Conservation (phyloP, 2,888 invertebrate genomes). For the Ectropis crepuscularia region DNA sequence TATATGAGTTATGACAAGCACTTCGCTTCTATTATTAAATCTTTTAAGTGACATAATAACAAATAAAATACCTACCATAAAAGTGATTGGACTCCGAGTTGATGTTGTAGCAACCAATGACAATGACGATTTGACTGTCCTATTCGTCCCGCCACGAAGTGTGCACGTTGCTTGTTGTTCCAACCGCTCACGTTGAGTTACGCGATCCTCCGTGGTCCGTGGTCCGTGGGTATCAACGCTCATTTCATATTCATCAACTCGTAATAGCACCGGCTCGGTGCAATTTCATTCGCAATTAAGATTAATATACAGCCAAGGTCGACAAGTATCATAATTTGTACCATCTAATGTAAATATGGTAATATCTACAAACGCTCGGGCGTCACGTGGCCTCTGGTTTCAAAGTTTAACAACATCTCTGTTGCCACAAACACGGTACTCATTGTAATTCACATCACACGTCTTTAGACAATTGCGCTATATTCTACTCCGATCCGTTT, state of each 20-base stretch:
- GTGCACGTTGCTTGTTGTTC: slow-evolving; percentile 26
- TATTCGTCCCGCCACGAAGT: slow-evolving; percentile 41
- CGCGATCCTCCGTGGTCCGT: slow-evolving; percentile 12
- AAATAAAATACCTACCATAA: slow-evolving; percentile 19
- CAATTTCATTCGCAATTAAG: slow-evolving; percentile 29
- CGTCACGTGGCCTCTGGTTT: slow-evolving; percentile 13
- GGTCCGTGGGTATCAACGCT: slow-evolving; percentile 17
- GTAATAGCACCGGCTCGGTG: slow-evolving; percentile 19
- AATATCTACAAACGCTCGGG: slow-evolving; percentile 11
- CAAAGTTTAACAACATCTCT: neutral
- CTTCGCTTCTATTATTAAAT: slow-evolving; percentile 1
- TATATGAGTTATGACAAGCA: slow-evolving; percentile 2
- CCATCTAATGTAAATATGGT: slow-evolving; percentile 27
- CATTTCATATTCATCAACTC: slow-evolving; percentile 27
- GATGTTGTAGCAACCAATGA: neutral
- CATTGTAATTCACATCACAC: slow-evolving; percentile 29
- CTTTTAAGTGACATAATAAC: neutral
- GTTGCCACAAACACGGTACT: slow-evolving; percentile 14
- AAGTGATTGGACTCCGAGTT: neutral
- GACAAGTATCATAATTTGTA: slow-evolving; percentile 20
- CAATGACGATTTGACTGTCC: neutral
- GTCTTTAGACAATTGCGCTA: slow-evolving; percentile 35
- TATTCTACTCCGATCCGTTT: slow-evolving; percentile 43
- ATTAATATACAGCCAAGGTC: slow-evolving; percentile 31
- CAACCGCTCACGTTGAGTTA: slow-evolving; percentile 29